Evolutionary conservation across 2,113 vertebrate genomes (phyloP).

Genomic region (Antechinus flavipes): DNA sequence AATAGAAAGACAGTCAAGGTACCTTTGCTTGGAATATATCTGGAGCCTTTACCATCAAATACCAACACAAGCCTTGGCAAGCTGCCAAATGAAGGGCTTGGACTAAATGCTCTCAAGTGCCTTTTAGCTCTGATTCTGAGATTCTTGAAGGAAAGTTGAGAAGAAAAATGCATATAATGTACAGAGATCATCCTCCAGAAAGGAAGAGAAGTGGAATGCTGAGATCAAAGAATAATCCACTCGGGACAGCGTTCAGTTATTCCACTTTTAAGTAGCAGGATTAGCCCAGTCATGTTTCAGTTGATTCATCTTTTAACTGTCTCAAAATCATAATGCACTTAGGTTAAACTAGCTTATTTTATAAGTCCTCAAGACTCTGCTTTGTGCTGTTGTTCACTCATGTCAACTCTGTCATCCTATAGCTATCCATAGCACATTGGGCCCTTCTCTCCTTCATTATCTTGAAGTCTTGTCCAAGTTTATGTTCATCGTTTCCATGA

Average conservation of each 20-base stretch:
- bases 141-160: not conserved
- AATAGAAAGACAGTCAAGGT: not conserved
- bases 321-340: conserved; percentile 18
- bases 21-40: not conserved
- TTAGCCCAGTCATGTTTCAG: not conserved
- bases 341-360: conserved; percentile 41
- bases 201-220: not conserved
- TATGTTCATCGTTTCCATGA: not conserved
- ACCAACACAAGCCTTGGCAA: not conserved
- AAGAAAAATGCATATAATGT: not conserved
- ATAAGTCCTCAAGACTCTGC: conserved; percentile 26
- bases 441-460: too few relatives aligned
- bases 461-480: not conserved
- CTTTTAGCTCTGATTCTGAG: not conserved
- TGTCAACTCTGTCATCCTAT: too few relatives aligned
- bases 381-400: too few relatives aligned
- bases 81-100: not conserved
- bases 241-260: conserved; percentile 3
- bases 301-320: conserved; percentile 9
- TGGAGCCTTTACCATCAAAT: not conserved
- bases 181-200: not conserved
- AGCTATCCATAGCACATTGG: too few relatives aligned
- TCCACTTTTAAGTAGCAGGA: conserved; percentile 23
- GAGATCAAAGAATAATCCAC: not conserved
- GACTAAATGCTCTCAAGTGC: not conserved